Evolutionary conservation across 2,888 invertebrate genomes (phyloP), one percentile per base, ranked within the genome.

Genomic region (Hylaea fasciaria): DNA sequence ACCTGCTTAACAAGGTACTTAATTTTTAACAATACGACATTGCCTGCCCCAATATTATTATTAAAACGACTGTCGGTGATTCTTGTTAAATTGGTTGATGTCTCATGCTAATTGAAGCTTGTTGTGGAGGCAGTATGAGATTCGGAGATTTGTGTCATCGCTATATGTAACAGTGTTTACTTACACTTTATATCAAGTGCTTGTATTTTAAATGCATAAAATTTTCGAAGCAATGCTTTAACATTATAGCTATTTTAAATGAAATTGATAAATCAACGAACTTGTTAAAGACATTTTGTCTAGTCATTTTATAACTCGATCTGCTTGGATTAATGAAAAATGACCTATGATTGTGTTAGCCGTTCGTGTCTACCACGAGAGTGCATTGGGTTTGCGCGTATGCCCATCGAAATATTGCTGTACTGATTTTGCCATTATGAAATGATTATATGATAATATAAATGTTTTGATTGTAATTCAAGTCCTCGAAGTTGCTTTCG

Each of bases 231-330:
- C 74, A 79, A 70, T 76, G 83, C 81, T 84, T 82, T 76, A 71
- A 65, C 17, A 29, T 51, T 64, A 49, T 76, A 76, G 74, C 78
- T 78, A 78, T 79, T 44, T 76, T 78, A 81, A 62, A 75, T 81
- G 76, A 77, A 75, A 77, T 71, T 77, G 69, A 73, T 76, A 66
- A 80, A 86, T 89, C 89, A 90, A 88, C 87, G 85, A 89, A 87
- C 80, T 86, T 84, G 85, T 81, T 82, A 77, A 82, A 81, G 83
- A 85, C 82, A 80, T 83, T 82, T 80, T 78, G 82, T 83, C 89
- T 89, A 90, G 89, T 91, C 89, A 88, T 83, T 78, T 73, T 80
- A 82, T 81, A 69, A 73, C 71, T 77, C n/a, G n/a, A n/a, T n/a
- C 78, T 80, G 78, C 80, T 83, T 81, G 72, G 73, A 77, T 73